Evolutionary conservation across 2,113 vertebrate species (phyloP).

Genomic region (Diglossa brunneiventris): DNA sequence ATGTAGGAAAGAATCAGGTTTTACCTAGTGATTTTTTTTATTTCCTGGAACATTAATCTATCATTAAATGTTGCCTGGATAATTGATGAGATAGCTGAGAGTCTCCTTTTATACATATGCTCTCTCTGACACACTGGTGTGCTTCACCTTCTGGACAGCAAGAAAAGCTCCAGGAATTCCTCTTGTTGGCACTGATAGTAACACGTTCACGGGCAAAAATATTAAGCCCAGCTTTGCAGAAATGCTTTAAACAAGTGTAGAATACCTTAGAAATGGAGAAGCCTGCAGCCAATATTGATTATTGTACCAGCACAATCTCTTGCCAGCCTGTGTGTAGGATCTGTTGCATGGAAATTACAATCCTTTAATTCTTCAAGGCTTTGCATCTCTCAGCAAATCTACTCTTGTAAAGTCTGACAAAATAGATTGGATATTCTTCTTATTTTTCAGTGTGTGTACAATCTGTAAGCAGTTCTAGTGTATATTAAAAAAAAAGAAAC

Average conservation of each 20-base stretch:
- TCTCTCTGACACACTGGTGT: background rate
- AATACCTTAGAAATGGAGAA: background rate
- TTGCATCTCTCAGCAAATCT: background rate
- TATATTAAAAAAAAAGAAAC: background rate
- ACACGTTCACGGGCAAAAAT: background rate
- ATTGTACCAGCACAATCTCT: background rate
- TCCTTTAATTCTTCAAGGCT: background rate
- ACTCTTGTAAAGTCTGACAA: background rate
- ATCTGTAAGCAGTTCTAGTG: background rate
- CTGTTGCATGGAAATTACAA: background rate
- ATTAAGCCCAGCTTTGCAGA: background rate
- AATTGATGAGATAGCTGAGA: background rate
- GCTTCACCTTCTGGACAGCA: background rate
- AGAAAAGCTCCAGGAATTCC: background rate
- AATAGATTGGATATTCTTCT: background rate
- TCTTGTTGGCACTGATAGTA: background rate
- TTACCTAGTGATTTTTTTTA: background rate
- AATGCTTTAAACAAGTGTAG: background rate
- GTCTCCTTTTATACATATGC: background rate
- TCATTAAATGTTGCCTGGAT: background rate
- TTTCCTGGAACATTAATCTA: background rate
- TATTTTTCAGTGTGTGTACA: background rate
- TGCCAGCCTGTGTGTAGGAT: background rate
- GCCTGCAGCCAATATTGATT: background rate
- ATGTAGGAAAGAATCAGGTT: background rate